Evolutionary conservation across 2,888 invertebrate species (phyloP), one percentile per base, ranked within the genome.

Genomic region (Venustoraphidia nigricollis): DNA sequence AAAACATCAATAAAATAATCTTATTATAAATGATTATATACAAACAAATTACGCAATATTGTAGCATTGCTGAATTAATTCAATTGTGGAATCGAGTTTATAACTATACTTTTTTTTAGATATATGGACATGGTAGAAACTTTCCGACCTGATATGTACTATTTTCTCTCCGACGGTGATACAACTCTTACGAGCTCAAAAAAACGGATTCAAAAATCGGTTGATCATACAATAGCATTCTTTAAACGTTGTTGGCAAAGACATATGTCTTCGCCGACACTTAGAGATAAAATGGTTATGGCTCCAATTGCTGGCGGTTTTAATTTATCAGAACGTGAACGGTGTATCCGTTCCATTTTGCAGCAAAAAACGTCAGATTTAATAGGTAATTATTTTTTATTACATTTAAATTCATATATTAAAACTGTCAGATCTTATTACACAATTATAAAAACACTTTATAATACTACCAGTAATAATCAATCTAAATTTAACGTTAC

Each of bases 141-240:
- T 34, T 81, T 83, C 62, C 76, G 78, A 63, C 91, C 93, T 38
- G 86, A 90, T 63, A 77, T 88, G 60, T 88, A 85, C 67, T 79
- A 86, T 62, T 77, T 83, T 10, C 68, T 93, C 56, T 82, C 83
- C 61, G 92, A 93, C 72, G 79, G 80, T 38, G 81, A 83, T 57
- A 84, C 81, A 40, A 73, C 81, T 59, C 62, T 69, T 8, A 66
- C 70, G 38, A 83, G 85, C 59, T 70, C 80, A 0, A 69, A 70
- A 44, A 93, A 91, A 63, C 71, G 90, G 50, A 61, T 81, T 10
- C 60, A 60, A 1, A 91, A 89, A 63, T 75, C 89, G 5, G 75
- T 86, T 0, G 76, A 80, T 36, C 74, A 83, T 52, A 84, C 85
- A 10, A 68, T 75, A 49, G 63, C 58, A 17, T 79, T 87, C 62